Base-by-base conservation (phyloP, 2,888 invertebrate genomes). In the Nyleta sp. region DNA sequence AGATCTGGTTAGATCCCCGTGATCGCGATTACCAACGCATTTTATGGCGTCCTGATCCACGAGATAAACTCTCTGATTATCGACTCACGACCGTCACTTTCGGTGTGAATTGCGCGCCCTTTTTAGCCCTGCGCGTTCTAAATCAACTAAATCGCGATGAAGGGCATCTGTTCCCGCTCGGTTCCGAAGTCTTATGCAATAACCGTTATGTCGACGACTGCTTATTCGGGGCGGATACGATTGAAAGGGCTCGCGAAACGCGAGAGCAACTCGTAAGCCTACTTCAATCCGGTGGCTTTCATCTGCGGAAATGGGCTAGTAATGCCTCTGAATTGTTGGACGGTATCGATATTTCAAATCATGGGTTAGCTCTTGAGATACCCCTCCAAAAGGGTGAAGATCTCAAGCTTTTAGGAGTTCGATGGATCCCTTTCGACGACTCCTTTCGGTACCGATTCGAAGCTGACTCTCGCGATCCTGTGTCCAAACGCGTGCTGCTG, bases 71-170 rank as follows among this genome's bases (percentile, higher is more conserved):
- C n/a, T 8, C 10, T 1, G 7, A 1, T 7, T 53, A 35, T n/a
- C 53, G 10, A 35, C n/a, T 53, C 1, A 53, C 17, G 2, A 53
- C 53, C 1, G 53, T 53, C 4, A 53, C 35, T 4, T 42, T 57
- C 10, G 42, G 57, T 1, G 28, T 40, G 1, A 40, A n/a, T 15
- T 57, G 57, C 22, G 40, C 57, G 11, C 40, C 57, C 6, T 57
- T 40, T 24, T 15, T 42, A 10, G 57, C 42, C 8, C 17, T 57
- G 1, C 22, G 57, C 6, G 38, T 38, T 7, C 17, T 35, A 22
- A 8, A 38, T 2, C 40, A 57, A 15, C 17, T 57, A 17, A n/a
- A 17, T 6, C 11, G 20, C 2, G 33, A 52, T 17, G 33, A 52
- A 2, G 52, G 52, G 8, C 13, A 13, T 8, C 4, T 6, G 40